phyloP scores from a whole-genome alignment of 2,888 invertebrate species.

The Poecilobothrus nobilitatus region DNA sequence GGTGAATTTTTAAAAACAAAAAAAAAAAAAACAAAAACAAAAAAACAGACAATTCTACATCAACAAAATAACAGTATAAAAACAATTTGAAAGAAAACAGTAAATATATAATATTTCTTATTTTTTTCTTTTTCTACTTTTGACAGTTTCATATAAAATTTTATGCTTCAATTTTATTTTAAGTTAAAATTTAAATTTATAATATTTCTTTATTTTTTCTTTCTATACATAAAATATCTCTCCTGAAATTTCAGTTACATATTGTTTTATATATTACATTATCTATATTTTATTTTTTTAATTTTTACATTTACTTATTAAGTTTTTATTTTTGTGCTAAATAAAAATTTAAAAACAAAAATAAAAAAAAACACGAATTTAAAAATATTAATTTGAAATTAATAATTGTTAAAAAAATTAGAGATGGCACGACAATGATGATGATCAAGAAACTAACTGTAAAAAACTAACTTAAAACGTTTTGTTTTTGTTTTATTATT shows the following conservation, averaged over 20 bases:
- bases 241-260: too few relatives aligned
- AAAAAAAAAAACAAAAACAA: neutral
- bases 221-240: too few relatives aligned
- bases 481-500: neutral
- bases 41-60: neutral
- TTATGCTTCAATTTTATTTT: too few relatives aligned
- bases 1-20: neutral
- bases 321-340: too few relatives aligned
- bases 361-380: neutral
- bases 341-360: neutral
- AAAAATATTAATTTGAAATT: slow-evolving; percentile 3
- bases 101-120: too few relatives aligned
- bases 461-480: neutral
- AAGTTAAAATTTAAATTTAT: too few relatives aligned
- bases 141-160: too few relatives aligned
- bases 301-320: too few relatives aligned
- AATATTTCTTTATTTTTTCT: too few relatives aligned
- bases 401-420: neutral
- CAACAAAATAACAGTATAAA: neutral
- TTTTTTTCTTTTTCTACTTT: too few relatives aligned
- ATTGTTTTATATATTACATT: too few relatives aligned
- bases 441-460: neutral
- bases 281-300: too few relatives aligned
- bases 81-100: neutral
- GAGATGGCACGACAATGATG: slow-evolving; percentile 4